These are phyloP conservation scores for Teinopalpus imperialis DNA, from an alignment of 2,888 invertebrate genomes.

Conservation along the genomic window DNA sequence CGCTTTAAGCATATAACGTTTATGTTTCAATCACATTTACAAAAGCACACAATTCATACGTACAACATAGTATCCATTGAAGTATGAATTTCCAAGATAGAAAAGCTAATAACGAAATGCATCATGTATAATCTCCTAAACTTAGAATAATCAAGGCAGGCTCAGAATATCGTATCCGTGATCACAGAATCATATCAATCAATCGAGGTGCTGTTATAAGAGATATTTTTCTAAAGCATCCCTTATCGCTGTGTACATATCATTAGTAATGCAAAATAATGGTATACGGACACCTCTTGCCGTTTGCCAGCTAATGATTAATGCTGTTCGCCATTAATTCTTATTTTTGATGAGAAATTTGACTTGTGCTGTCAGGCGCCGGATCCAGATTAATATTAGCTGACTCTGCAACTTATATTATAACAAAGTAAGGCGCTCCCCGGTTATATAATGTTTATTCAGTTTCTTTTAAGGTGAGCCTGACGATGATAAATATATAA, in stretches of 20 bases:
- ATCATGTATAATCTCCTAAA: constrained; percentile 20
- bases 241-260: constrained; percentile 77
- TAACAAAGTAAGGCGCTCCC: constrained; percentile 51
- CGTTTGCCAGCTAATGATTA: constrained; percentile 79
- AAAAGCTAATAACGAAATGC: no score
- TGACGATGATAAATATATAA: constrained; percentile 5
- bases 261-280: constrained; percentile 83
- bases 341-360: constrained; percentile 82
- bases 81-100: no score
- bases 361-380: constrained; percentile 78
- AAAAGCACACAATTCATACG: no score
- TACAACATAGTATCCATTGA: no score
- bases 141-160: constrained; percentile 14
- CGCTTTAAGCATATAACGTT: no score
- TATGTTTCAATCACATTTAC: no score
- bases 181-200: constrained; percentile 40
- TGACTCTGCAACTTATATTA: constrained; percentile 76
- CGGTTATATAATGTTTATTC: constrained; percentile 31
- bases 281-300: constrained; percentile 81
- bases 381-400: constrained; percentile 79
- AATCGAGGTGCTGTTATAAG: constrained; percentile 57
- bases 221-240: constrained; percentile 64
- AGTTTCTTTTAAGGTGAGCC: constrained; percentile 15
- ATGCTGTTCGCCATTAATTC: constrained; percentile 80
- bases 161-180: constrained; percentile 5